phyloP scores from a whole-genome alignment of 2,113 vertebrate species.

The Halcyon senegalensis region DNA sequence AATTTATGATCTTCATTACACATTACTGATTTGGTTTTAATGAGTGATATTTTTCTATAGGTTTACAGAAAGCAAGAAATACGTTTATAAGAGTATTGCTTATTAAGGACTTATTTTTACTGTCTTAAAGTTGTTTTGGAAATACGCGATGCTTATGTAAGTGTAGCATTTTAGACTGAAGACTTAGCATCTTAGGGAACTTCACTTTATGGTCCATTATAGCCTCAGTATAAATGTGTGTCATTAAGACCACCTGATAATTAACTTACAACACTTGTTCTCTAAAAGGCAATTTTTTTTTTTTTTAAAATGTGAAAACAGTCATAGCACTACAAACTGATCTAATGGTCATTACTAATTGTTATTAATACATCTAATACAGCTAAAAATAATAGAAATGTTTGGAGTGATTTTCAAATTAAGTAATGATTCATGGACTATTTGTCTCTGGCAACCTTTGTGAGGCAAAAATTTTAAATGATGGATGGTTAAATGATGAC shows the following conservation, averaged over 20 bases:
- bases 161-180: not conserved
- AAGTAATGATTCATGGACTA: constrained; percentile 30
- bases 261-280: not conserved
- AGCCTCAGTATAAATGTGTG: not conserved
- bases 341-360: constrained; percentile 29
- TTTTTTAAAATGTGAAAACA: not conserved
- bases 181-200: not conserved
- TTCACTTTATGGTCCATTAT: not conserved
- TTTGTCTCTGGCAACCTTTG: not conserved
- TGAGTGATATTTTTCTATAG: not conserved
- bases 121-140: not conserved
- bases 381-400: constrained; percentile 1
- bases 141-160: not conserved
- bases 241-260: not conserved
- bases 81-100: not conserved
- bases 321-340: not conserved
- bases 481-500: constrained; percentile 2
- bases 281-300: constrained; percentile 5
- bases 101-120: not conserved
- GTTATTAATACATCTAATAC: constrained; percentile 24
- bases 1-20: not conserved
- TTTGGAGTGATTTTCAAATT: constrained; percentile 24
- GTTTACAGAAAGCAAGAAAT: not conserved
- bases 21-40: not conserved
- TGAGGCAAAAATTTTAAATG: not conserved